Evolutionary conservation across 2,797 vertebrate genomes (phyloP), one percentile per base, ranked within the genome.

Genomic region (Pangasius larnaudii): DNA sequence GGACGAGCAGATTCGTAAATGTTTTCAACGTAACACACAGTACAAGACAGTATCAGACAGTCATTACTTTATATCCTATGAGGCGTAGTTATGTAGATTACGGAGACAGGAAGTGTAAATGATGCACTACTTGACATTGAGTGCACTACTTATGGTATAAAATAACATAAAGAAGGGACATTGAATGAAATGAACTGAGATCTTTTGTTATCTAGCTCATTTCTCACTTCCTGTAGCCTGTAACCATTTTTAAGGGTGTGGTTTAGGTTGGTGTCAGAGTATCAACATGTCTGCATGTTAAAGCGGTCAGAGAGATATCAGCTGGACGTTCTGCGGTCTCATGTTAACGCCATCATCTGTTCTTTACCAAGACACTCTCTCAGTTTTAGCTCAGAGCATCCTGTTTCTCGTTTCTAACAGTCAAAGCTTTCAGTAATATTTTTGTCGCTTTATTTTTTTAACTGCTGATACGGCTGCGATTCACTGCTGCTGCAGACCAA

Each of bases 161-260:
- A 82, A 18, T 30, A 10, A 18, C 39, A 65, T 83, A 6, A n/a
- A 9, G 7, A 49, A 46, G 19, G 49, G n/a, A n/a, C 6, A 2
- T 9, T 9, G 74, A 78, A 39, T 42, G 5, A 82, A 63, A 46
- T 46, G 27, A 83, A 53, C n/a, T 63, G 49, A 56, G 33, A 59
- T 77, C n/a, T 86, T 53, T 5, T 3, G 36, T 86, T 56, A 80
- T 69, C 61, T 56, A 24, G 30, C 14, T 58, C 51, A 69, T 81
- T n/a, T 81, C 77, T 81, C 77, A 87, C 77, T 87, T 87, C 65
- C 61, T 80, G 24, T 24, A n/a, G 22, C 5, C 18, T 27, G 4
- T 5, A 1, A 33, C 22, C 19, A 18, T 30, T 7, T 27, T 27
- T 9, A 3, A 9, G 18, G 27, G 16, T 30, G 39, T 65, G 80